phyloP scores from a whole-genome alignment of 2,797 vertebrate genomes.

The Mus caroli region DNA sequence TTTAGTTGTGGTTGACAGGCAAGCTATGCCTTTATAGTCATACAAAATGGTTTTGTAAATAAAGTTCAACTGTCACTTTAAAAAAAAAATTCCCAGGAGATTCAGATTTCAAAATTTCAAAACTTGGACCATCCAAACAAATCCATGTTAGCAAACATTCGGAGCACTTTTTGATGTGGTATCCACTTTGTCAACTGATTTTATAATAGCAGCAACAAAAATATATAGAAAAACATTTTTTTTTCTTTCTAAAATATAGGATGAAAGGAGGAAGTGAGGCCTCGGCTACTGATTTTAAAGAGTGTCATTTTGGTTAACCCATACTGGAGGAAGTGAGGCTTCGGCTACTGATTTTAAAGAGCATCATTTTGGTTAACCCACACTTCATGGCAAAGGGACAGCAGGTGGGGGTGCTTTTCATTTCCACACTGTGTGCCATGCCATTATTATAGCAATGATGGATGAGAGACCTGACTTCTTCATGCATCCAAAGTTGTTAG shows the following conservation, averaged over 20 bases:
- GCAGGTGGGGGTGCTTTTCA: background rate
- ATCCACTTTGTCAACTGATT: background rate
- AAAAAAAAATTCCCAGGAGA: background rate
- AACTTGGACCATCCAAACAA: background rate
- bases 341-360: too few relatives aligned
- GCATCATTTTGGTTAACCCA: background rate
- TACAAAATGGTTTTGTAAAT: background rate
- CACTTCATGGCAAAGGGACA: background rate
- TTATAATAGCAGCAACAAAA: background rate
- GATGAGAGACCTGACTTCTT: constrained; percentile 13
- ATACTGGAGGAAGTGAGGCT: background rate
- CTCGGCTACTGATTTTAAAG: too few relatives aligned
- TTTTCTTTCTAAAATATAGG: background rate
- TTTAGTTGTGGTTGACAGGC: background rate
- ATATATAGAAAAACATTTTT: background rate
- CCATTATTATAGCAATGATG: background rate
- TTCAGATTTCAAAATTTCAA: background rate
- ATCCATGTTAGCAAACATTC: background rate
- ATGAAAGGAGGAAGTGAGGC: background rate
- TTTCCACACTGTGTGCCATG: background rate
- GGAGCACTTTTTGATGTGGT: background rate
- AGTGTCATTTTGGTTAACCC: background rate
- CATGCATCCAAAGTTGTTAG: constrained; percentile 1
- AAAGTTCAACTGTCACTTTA: background rate
- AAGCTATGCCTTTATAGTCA: too few relatives aligned